These are phyloP conservation scores for Hypanus sabinus DNA, from an alignment of 2,113 vertebrate genomes.

Conservation along the genomic window DNA sequence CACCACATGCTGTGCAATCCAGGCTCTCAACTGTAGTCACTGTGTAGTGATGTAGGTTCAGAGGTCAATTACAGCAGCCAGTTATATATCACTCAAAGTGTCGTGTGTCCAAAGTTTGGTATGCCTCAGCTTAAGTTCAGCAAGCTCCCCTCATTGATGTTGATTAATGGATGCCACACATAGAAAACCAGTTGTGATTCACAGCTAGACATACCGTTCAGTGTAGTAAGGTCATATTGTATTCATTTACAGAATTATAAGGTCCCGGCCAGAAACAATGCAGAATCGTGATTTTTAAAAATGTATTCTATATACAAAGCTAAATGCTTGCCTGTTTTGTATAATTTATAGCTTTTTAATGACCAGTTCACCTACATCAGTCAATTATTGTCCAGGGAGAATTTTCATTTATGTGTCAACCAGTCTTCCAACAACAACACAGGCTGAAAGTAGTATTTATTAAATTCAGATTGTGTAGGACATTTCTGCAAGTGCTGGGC, in stretches of 20 bases:
- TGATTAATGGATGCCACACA: background rate
- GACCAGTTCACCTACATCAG: background rate
- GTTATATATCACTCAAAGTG: background rate
- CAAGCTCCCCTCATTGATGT: background rate
- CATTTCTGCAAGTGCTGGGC: background rate
- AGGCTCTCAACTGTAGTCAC: background rate
- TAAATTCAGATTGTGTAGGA: background rate
- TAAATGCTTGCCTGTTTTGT: background rate
- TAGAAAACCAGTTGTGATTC: background rate
- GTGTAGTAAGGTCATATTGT: background rate
- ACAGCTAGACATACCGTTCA: background rate
- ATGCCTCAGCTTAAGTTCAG: background rate
- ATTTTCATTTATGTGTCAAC: background rate
- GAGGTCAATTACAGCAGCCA: background rate
- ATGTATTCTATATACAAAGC: background rate
- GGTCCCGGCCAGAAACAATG: background rate
- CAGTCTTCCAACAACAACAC: background rate
- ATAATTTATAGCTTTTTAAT: background rate
- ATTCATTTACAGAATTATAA: background rate
- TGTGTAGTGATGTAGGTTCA: background rate
- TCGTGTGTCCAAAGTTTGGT: background rate
- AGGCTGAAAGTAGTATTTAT: background rate
- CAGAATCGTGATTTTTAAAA: background rate
- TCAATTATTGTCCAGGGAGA: background rate
- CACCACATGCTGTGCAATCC: too few species aligned